Conservation (phyloP, 2,888 invertebrate genomes). For the Polymixis flavicincta region DNA sequence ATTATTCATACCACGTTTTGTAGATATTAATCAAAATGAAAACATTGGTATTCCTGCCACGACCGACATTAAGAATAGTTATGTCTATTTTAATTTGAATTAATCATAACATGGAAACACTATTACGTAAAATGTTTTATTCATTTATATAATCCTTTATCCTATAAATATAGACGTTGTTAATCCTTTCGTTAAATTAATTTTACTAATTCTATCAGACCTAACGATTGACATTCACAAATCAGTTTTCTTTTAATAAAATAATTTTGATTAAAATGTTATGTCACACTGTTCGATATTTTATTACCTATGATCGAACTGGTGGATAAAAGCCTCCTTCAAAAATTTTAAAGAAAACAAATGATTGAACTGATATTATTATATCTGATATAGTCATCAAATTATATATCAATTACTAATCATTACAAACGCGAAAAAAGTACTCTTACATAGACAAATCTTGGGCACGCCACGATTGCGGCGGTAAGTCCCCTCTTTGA, state of each 20-base stretch:
- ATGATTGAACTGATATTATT: too few relatives aligned
- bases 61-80: slow-evolving; percentile 45
- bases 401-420: slow-evolving; percentile 3
- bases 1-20: slow-evolving; percentile 64
- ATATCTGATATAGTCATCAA: neutral
- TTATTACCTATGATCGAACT: neutral
- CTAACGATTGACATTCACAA: slow-evolving; percentile 1
- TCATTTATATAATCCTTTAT: slow-evolving; percentile 51
- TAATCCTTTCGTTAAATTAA: slow-evolving; percentile 23
- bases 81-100: slow-evolving; percentile 59
- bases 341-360: too few relatives aligned
- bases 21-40: slow-evolving; percentile 66
- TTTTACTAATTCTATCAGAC: neutral
- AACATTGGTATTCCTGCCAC: slow-evolving; percentile 66
- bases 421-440: too few relatives aligned
- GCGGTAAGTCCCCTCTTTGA: too few relatives aligned
- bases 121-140: slow-evolving; percentile 53
- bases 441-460: too few relatives aligned
- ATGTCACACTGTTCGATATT: slow-evolving; percentile 3
- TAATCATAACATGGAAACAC: slow-evolving; percentile 53
- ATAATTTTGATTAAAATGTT: slow-evolving; percentile 31
- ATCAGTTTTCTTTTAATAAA: slow-evolving; percentile 7
- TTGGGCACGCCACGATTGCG: too few relatives aligned
- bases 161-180: slow-evolving; percentile 6
- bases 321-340: too few relatives aligned